A percentile compares a stretch with the other conserved stretches of the same genome.
Evolutionary conservation across 2,888 invertebrate species (phyloP).

Genomic region (Morpho helenor): DNA sequence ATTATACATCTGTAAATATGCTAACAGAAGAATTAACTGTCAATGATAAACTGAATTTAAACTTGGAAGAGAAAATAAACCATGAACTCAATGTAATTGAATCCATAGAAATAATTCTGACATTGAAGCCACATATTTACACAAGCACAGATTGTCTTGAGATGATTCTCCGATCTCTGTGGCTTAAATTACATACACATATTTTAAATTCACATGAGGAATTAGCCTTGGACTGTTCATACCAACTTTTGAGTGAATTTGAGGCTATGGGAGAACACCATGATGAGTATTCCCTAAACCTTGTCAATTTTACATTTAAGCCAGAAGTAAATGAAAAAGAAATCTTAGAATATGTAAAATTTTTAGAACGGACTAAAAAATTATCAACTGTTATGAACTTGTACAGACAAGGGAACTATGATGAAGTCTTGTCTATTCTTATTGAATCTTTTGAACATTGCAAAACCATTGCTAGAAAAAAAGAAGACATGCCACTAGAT

Average conservation of each 20-base stretch:
- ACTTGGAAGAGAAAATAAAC: slow-evolving; percentile 37
- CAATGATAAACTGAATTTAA: slow-evolving; percentile 51
- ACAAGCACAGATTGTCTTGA: slow-evolving; percentile 52
- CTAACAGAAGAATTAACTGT: slow-evolving; percentile 62
- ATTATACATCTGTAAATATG: slow-evolving; percentile 58
- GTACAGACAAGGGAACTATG: slow-evolving; percentile 82
- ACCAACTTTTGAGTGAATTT: slow-evolving; percentile 65
- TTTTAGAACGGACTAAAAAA: slow-evolving; percentile 71
- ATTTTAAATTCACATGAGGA: slow-evolving; percentile 62
- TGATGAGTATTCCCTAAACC: slow-evolving; percentile 47
- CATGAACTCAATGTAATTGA: slow-evolving; percentile 57
- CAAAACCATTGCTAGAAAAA: slow-evolving; percentile 57
- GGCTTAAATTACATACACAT: slow-evolving; percentile 66
- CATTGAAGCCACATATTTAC: slow-evolving; percentile 58
- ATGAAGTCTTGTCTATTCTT: slow-evolving; percentile 82
- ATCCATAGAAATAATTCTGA: slow-evolving; percentile 55
- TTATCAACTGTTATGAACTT: slow-evolving; percentile 83
- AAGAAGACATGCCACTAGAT: slow-evolving; percentile 71
- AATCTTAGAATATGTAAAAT: slow-evolving; percentile 55
- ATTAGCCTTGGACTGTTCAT: slow-evolving; percentile 61
- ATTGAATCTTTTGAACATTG: slow-evolving; percentile 83
- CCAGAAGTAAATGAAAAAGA: slow-evolving; percentile 55
- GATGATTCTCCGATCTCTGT: slow-evolving; percentile 56
- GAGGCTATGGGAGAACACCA: slow-evolving; percentile 63
- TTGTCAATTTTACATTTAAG: slow-evolving; percentile 62